Base-by-base conservation (phyloP, 2,797 vertebrate species). In the Semotilus atromaculatus region DNA sequence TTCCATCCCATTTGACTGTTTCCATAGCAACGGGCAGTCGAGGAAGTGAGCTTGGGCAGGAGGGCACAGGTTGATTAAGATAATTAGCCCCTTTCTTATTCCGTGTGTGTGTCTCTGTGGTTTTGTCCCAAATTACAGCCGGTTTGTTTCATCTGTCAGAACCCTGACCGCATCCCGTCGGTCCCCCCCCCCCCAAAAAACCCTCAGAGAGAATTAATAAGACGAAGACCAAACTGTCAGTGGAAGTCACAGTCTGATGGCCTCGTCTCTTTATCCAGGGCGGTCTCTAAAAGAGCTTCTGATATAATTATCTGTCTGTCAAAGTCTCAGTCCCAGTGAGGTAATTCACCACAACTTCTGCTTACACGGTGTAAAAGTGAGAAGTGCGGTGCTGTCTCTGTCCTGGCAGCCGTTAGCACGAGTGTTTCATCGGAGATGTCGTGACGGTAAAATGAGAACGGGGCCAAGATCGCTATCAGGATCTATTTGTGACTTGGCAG, bases 291-390 rank as follows among this genome's bases (percentile, higher is more conserved):
- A 82, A 78, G 88, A 89, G 90, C 84, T 88, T 88, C 91, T 94
- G 93, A 93, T 90, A 90, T 94, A 93, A 94, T 94, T 93, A 92
- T 91, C 90, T 93, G 89, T 91, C 92, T 90, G 36, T 75, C 14
- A 89, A 90, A 93, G 88, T 62, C 77, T 73, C 81, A 75, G 82
- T 78, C 4, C 81, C 85, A 86, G 85, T 94, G 94, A 93, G 90
- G 92, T 93, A 90, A 94, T 90, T 70, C 85, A 75, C 83, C 86
- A 88, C 87, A 91, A 91, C 85, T 89, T 90, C 85, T 74, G 83
- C 67, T 89, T 85, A 91, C 89, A 90, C 90, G 90, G 88, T 88
- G 85, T 82, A 81, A 80, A 87, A 89, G 81, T 87, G 51, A 80
- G 85, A 82, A 53, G 40, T 85, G 31, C 81, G 60, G 79, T 88